phyloP scores from a whole-genome alignment of 2,797 vertebrate species.

The Rhynchotus rufescens region DNA sequence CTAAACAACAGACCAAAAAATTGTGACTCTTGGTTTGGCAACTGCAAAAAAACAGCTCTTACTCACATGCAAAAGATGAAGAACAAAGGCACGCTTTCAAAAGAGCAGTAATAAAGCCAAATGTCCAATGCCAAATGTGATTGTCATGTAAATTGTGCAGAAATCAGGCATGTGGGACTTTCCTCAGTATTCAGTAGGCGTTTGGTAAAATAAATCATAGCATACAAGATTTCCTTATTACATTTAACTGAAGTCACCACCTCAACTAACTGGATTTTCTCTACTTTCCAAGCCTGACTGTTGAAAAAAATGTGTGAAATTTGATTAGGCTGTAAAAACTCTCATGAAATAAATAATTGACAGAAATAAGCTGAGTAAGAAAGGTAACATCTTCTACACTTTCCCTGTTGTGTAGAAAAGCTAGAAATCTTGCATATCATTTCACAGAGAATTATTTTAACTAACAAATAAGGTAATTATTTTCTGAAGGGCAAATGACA shows the following conservation, averaged over 20 bases:
- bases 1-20: background rate
- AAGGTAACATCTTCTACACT: background rate
- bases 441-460: background rate
- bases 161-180: constrained; percentile 14
- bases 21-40: background rate
- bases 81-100: constrained; percentile 9
- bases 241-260: constrained; percentile 21
- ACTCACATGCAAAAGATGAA: background rate
- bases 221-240: constrained; percentile 3
- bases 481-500: background rate
- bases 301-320: constrained; percentile 20
- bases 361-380: constrained; percentile 17
- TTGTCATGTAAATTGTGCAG: background rate
- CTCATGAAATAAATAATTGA: constrained; percentile 45
- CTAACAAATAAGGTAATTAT: background rate
- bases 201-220: constrained; percentile 36
- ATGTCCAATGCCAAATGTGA: background rate
- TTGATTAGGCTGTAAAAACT: constrained; percentile 26
- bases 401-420: background rate
- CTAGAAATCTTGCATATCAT: background rate
- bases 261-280: constrained; percentile 34
- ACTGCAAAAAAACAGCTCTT: background rate
- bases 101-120: constrained; percentile 17
- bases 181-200: background rate
- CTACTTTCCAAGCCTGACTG: background rate